Percentiles rank a stretch among this genome's conserved stretches.
Evolutionary conservation across 2,797 vertebrate species (phyloP).

Genomic region (Cirrhinus molitorella): DNA sequence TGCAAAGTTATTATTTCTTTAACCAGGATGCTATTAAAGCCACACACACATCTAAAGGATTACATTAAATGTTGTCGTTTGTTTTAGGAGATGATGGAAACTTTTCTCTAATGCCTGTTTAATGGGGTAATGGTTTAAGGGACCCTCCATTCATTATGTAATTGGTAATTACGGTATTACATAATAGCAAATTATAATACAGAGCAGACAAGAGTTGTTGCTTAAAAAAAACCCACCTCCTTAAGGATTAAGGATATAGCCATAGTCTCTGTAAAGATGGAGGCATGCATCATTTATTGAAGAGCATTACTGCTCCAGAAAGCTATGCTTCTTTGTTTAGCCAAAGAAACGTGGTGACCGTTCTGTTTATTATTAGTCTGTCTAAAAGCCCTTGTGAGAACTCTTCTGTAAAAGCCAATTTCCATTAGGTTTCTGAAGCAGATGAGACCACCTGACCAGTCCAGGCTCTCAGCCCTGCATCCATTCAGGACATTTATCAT

Average conservation of each 20-base stretch:
- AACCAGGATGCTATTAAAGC: not conserved
- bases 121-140: constrained; percentile 19
- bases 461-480: not conserved
- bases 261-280: not conserved
- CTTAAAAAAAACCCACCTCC: not conserved
- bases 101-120: constrained; percentile 8
- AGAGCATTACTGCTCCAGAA: not conserved
- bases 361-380: not conserved
- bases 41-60: not conserved
- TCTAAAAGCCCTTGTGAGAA: not conserved
- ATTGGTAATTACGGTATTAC: constrained; percentile 22
- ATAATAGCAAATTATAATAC: not conserved
- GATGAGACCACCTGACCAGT: constrained; percentile 22
- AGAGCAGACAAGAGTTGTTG: constrained; percentile 19
- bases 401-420: constrained; percentile 40
- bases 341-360: not conserved
- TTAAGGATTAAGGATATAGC: not conserved
- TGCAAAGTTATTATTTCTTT: not conserved
- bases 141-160: constrained; percentile 27
- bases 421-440: constrained; percentile 34
- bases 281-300: not conserved
- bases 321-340: not conserved
- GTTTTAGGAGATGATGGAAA: constrained; percentile 1
- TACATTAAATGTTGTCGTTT: not conserved
- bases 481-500: constrained; percentile 38